Evolutionary conservation across 2,113 vertebrate species (phyloP).

Genomic region (Ardeotis arabs): DNA sequence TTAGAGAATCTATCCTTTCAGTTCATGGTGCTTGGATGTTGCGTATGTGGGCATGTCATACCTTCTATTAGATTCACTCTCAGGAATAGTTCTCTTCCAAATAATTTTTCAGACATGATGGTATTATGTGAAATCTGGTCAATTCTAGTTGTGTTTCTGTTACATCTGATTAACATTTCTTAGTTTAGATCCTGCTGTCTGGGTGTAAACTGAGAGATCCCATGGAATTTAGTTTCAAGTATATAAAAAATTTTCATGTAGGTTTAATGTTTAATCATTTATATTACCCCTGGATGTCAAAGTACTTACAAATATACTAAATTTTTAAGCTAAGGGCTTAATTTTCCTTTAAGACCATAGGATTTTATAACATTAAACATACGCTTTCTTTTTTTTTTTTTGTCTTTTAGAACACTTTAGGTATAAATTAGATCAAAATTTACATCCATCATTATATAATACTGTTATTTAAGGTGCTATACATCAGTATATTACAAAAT

Average conservation of each 20-base stretch:
- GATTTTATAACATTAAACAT: neutral
- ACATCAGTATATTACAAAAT: neutral
- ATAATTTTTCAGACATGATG: neutral
- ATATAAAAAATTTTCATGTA: neutral
- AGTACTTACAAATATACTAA: neutral
- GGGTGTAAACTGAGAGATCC: neutral
- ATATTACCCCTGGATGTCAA: neutral
- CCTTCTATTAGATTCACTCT: neutral
- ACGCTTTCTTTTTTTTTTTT: neutral
- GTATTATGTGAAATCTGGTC: neutral
- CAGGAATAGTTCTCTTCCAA: neutral
- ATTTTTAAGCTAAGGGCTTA: neutral
- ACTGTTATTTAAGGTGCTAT: neutral
- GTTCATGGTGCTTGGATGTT: neutral
- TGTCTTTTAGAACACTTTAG: neutral
- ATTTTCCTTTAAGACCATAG: neutral
- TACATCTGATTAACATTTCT: neutral
- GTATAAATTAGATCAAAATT: neutral
- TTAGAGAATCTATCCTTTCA: neutral
- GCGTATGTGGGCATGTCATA: neutral
- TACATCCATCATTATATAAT: neutral
- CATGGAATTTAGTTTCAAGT: neutral
- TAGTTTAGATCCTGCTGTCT: neutral
- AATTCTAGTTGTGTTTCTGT: neutral
- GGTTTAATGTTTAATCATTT: rapidly evolving